Evolutionary conservation across 2,113 vertebrate species (phyloP).

Genomic region (Ibidorhyncha struthersii): DNA sequence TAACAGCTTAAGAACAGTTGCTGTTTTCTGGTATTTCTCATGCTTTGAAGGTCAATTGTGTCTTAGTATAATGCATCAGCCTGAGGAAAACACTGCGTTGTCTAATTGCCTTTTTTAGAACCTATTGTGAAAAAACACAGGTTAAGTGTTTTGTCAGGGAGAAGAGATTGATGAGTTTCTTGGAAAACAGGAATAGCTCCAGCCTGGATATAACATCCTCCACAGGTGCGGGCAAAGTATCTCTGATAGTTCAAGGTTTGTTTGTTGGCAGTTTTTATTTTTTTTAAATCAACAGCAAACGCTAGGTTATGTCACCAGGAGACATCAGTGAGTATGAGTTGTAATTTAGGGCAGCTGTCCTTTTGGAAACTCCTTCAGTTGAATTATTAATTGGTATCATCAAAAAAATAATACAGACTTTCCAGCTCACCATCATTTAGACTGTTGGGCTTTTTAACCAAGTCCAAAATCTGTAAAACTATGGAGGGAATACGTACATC

Average conservation of each 20-base stretch:
- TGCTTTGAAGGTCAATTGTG: constrained; percentile 20
- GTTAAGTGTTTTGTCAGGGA: constrained; percentile 42
- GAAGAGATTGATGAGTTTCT: constrained; percentile 23
- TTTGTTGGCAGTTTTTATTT: not conserved
- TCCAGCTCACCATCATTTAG: not conserved
- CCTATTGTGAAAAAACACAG: constrained; percentile 29
- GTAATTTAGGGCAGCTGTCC: not conserved
- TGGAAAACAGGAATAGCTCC: not conserved
- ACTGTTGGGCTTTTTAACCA: not conserved
- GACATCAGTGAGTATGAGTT: not conserved
- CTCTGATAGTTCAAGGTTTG: not conserved
- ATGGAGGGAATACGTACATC: not conserved
- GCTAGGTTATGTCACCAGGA: not conserved
- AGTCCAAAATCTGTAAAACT: not conserved
- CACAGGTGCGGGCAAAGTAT: not conserved
- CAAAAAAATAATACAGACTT: not conserved
- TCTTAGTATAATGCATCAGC: constrained; percentile 23
- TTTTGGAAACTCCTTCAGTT: not conserved
- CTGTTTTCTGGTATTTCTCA: not conserved
- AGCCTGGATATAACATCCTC: not conserved
- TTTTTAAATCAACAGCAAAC: not conserved
- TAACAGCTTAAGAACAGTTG: not conserved
- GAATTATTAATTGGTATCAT: not conserved
- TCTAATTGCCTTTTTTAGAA: constrained; percentile 43
- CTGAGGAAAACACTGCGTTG: not conserved